These are phyloP conservation scores for Ciconia nigra DNA, from an alignment of 2,797 vertebrate genomes.

Conservation along the genomic window DNA sequence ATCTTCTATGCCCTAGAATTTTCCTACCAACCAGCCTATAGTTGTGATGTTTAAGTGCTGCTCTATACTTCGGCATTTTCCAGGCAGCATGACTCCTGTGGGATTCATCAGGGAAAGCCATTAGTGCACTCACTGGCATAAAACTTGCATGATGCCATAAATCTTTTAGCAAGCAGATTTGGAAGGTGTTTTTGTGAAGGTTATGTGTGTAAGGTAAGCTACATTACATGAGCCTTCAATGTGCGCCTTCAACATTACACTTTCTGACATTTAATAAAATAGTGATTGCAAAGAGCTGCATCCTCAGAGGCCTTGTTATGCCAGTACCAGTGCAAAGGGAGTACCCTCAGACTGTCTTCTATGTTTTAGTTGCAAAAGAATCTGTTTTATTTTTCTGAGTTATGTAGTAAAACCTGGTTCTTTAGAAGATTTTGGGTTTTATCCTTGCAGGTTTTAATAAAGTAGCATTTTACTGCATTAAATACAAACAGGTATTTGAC, in stretches of 20 bases:
- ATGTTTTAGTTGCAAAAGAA: constrained; percentile 66
- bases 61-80: constrained; percentile 77
- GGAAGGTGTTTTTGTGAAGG: constrained; percentile 65
- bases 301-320: constrained; percentile 78
- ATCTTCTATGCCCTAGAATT: constrained; percentile 26
- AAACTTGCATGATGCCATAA: constrained; percentile 93
- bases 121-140: constrained; percentile 86
- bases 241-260: constrained; percentile 64
- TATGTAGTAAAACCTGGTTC: constrained; percentile 24
- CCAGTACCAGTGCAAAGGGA: constrained; percentile 41
- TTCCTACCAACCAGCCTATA: neutral
- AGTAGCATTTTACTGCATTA: neutral
- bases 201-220: constrained; percentile 70
- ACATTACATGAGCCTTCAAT: constrained; percentile 49
- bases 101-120: constrained; percentile 85
- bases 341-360: constrained; percentile 44
- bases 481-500: neutral
- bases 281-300: constrained; percentile 75
- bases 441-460: neutral
- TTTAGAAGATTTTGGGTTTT: neutral
- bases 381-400: constrained; percentile 67
- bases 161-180: constrained; percentile 85
- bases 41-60: constrained; percentile 73
- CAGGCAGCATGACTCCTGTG: constrained; percentile 79
- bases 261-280: constrained; percentile 81